These are phyloP conservation scores for Tenrec ecaudatus DNA, from an alignment of 2,113 vertebrate species.

Conservation along the genomic window DNA sequence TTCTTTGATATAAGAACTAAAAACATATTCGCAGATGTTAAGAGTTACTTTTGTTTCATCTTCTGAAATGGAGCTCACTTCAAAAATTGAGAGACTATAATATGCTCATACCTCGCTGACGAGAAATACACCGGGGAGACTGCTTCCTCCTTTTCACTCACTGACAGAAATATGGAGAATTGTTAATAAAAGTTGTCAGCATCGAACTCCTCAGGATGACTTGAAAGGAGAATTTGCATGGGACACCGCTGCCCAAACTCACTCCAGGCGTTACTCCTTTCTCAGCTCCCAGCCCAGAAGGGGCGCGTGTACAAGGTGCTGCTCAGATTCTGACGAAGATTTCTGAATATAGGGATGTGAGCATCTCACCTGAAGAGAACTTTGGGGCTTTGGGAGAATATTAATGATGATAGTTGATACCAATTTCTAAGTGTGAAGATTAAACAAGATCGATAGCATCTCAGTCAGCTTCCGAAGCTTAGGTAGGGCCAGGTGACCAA, in stretches of 20 bases:
- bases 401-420: neutral
- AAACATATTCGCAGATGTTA: constrained; percentile 77
- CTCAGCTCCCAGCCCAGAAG: constrained; percentile 4
- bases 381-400: constrained; percentile 31
- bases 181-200: constrained; percentile 79
- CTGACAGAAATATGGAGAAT: constrained; percentile 70
- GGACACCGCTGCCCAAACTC: constrained; percentile 75
- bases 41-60: constrained; percentile 81
- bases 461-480: neutral
- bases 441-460: constrained; percentile 16
- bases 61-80: constrained; percentile 78
- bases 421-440: constrained; percentile 47
- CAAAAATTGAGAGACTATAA: constrained; percentile 69
- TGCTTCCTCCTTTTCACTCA: constrained; percentile 71
- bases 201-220: constrained; percentile 75
- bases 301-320: neutral
- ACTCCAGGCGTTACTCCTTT: constrained; percentile 74
- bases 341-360: constrained; percentile 39
- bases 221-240: constrained; percentile 81
- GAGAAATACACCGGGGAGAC: constrained; percentile 74
- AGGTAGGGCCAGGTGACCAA: neutral
- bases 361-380: neutral
- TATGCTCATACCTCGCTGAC: constrained; percentile 42
- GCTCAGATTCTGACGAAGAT: constrained; percentile 52
- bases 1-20: constrained; percentile 75